Conservation (phyloP, 2,888 invertebrate genomes). For the Brenthis daphne region DNA sequence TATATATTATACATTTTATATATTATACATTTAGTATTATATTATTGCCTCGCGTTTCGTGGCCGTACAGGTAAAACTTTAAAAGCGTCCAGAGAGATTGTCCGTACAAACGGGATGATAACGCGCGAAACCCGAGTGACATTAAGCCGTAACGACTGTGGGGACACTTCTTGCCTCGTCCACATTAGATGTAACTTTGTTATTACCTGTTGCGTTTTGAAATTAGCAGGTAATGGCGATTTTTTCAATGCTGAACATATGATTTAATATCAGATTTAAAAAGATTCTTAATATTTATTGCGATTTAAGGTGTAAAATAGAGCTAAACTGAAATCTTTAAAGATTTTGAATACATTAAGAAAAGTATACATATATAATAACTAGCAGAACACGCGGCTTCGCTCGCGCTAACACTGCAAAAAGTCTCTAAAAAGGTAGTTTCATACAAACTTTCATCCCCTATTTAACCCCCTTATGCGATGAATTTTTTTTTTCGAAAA, state of each 20-base stretch:
- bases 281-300: no score
- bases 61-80: conserved; percentile 31
- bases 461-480: no score
- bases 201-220: conserved; percentile 26
- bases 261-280: no score
- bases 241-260: not conserved
- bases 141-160: conserved; percentile 34
- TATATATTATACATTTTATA: not conserved
- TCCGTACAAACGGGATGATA: conserved; percentile 33
- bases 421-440: no score
- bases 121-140: conserved; percentile 37
- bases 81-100: conserved; percentile 38
- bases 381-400: no score
- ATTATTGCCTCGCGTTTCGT: conserved; percentile 19
- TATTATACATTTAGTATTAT: not conserved
- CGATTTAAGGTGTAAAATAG: no score
- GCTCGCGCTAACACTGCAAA: no score
- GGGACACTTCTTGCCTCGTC: conserved; percentile 26
- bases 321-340: no score
- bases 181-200: conserved; percentile 30
- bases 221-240: not conserved
- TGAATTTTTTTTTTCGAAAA: no score
- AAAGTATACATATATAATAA: no score
- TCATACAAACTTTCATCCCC: no score
- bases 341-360: no score